A percentile compares a stretch with the other conserved stretches of the same genome.
phyloP scores from a whole-genome alignment of 2,113 vertebrate genomes.

The Noturus placidus region DNA sequence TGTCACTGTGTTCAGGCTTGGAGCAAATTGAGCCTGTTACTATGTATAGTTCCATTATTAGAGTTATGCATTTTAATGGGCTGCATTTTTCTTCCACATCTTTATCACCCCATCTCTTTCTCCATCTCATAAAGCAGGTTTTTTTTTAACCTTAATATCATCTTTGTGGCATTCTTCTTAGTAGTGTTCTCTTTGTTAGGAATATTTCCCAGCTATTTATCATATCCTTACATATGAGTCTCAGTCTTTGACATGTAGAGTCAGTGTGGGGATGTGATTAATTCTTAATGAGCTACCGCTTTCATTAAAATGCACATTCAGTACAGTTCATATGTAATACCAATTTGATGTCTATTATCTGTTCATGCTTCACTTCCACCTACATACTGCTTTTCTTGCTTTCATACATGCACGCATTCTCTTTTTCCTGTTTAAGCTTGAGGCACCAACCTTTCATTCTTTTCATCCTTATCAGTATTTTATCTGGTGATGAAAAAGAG shows the following conservation, averaged over 20 bases:
- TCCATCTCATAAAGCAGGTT: too few relatives aligned
- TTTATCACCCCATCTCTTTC: not conserved
- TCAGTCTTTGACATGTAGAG: not conserved
- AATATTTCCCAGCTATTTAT: not conserved
- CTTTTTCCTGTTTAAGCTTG: not conserved
- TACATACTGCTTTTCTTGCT: not conserved
- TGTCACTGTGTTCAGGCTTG: constrained; percentile 19
- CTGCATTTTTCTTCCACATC: not conserved
- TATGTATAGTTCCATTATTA: constrained; percentile 17
- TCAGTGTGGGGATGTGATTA: not conserved
- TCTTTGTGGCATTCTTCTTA: not conserved
- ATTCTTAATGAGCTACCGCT: not conserved
- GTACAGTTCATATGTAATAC: not conserved
- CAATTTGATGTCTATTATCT: not conserved
- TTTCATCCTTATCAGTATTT: not conserved
- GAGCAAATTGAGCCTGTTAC: constrained; percentile 14
- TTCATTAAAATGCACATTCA: not conserved
- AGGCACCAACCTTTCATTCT: not conserved
- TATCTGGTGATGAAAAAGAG: not conserved
- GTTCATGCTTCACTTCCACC: not conserved
- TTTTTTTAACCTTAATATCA: not conserved
- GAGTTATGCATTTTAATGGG: constrained; percentile 8
- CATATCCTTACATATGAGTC: not conserved
- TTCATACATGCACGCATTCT: not conserved
- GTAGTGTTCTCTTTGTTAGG: not conserved